Conservation (phyloP, 1,140 invertebrate genomes). For the Zaprionus inermis region DNA sequence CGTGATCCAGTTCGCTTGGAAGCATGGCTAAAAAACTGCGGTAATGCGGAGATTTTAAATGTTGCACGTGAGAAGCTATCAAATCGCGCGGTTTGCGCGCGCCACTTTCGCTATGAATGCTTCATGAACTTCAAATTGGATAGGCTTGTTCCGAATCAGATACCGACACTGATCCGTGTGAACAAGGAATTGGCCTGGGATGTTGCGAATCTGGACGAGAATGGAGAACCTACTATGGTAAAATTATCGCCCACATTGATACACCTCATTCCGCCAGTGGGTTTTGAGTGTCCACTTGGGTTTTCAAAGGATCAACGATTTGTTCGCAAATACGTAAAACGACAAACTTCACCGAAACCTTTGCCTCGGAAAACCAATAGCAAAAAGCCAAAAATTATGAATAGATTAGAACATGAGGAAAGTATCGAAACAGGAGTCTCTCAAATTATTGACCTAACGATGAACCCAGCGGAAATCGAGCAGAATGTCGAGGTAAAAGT, state of each 20-base stretch:
- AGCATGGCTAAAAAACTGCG: conserved; percentile 82
- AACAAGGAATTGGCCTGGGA: conserved; percentile 59
- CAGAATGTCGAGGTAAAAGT: not conserved
- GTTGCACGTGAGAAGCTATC: conserved; percentile 76
- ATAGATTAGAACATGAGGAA: not conserved
- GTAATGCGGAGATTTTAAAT: conserved; percentile 75
- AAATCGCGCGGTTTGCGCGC: conserved; percentile 84
- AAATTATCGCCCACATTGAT: conserved; percentile 39
- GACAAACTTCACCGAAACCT: conserved; percentile 10
- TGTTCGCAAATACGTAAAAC: conserved; percentile 24
- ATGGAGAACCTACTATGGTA: conserved; percentile 54
- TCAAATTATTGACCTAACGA: not conserved
- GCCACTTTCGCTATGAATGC: conserved; percentile 84
- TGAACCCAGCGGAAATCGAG: no score
- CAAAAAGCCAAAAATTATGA: conserved; percentile 20
- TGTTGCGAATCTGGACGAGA: conserved; percentile 43
- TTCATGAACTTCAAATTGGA: conserved; percentile 84
- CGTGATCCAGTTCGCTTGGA: conserved; percentile 80
- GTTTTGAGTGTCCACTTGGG: conserved; percentile 57
- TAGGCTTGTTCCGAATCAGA: conserved; percentile 48
- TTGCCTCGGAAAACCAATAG: not conserved
- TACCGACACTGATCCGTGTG: conserved; percentile 60
- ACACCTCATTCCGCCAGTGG: conserved; percentile 59
- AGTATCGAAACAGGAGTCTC: not conserved
- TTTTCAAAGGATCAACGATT: conserved; percentile 39